A percentile compares a stretch with the other conserved stretches of the same genome.
Conservation (phyloP, 2,113 vertebrate species). For the Struthio camelus region DNA sequence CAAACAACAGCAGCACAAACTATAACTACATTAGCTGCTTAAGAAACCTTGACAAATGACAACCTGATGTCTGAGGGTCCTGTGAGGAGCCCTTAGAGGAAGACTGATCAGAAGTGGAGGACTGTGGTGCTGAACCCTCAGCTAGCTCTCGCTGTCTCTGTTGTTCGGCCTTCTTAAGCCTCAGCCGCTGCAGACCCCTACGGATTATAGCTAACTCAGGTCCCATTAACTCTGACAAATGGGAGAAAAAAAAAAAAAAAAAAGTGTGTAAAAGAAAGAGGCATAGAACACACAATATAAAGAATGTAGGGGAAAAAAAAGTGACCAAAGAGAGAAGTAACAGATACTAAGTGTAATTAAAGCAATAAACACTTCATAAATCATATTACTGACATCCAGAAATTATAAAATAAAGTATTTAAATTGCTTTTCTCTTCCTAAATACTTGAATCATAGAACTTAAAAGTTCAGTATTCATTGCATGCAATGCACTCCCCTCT, state of each 20-base stretch:
- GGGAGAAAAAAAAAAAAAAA: neutral
- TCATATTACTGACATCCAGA: neutral
- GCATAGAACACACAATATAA: constrained; percentile 29
- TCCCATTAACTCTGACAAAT: constrained; percentile 87
- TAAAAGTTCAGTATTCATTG: neutral
- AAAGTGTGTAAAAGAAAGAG: constrained; percentile 29
- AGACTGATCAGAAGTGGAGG: constrained; percentile 77
- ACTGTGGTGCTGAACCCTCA: constrained; percentile 68
- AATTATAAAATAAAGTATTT: neutral
- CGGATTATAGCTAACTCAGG: constrained; percentile 97
- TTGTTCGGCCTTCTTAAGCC: constrained; percentile 92
- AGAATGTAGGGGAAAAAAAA: neutral
- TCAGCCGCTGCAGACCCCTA: constrained; percentile 94
- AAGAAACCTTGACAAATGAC: constrained; percentile 68
- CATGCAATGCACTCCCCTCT: neutral
- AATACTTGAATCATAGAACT: neutral
- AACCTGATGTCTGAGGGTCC: constrained; percentile 85
- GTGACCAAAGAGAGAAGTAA: constrained; percentile 35
- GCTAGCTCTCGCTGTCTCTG: constrained; percentile 88
- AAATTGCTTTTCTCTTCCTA: neutral
- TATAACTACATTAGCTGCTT: constrained; percentile 62
- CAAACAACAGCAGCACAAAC: constrained; percentile 69
- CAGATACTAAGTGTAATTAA: neutral
- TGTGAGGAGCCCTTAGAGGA: constrained; percentile 76
- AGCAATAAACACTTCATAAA: neutral